Base-by-base conservation (phyloP, 2,797 vertebrate genomes). In the Cirrhinus mrigala region DNA sequence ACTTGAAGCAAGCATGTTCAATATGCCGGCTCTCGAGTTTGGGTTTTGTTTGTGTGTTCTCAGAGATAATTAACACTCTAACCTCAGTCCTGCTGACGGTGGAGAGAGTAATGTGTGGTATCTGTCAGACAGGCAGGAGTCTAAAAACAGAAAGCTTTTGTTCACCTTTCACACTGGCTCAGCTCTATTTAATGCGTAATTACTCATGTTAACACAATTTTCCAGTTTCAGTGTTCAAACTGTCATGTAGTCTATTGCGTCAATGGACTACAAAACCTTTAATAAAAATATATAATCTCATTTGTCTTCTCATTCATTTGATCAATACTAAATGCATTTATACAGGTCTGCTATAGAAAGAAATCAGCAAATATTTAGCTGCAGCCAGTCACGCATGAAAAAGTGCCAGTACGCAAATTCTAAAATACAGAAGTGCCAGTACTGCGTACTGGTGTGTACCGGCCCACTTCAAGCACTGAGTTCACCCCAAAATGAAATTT, bases 91-190 rank as follows among this genome's bases (percentile, higher is more conserved):
- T 69, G n/a, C 46, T 69, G 37, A 80, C n/a, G 11, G 62, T 69
- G 50, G 50, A 77, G 74, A 83, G 73, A 54, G 60, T 46, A 84
- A 78, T 76, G 58, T 33, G 40, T 75, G 54, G 44, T 20, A 44
- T 82, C 52, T 40, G 68, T 52, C 56, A 75, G 70, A 64, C 81
- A 62, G 24, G 20, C 81, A 48, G 6, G 69, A 60, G 44, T 64
- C 73, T 83, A 83, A 77, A 83, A 83, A 20, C 54, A 73, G 54
- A 73, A 33, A 33, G 54, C 3, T 52, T 75, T 64, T 48, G 46
- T 75, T 68, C 54, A 74, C 24, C 68, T 60, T 73, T 73, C 71
- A 66, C 71, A 76, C 48, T 16, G 20, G 24, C 74, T 78, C 14
- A 1, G 33, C 33, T 9, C 16, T 15, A 66, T 58, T 79, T 70